These are phyloP conservation scores for Campylomormyrus tamandua DNA, from an alignment of 2,113 vertebrate genomes.

Conservation along the genomic window DNA sequence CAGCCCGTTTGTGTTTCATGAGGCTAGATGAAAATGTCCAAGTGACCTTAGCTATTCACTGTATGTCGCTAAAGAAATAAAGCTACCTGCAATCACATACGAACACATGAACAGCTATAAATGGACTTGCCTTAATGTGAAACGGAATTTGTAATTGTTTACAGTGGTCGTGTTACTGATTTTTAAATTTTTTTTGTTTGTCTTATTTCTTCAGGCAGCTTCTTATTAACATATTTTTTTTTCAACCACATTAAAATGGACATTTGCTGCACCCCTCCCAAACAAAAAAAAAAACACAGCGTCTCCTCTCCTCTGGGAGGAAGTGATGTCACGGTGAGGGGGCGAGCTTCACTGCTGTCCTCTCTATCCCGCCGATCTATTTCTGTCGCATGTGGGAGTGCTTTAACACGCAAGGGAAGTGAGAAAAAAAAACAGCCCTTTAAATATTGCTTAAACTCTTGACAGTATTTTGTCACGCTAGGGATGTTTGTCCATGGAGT, in stretches of 20 bases:
- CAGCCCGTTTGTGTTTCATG: background rate
- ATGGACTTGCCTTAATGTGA: conserved; percentile 12
- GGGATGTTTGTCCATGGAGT: background rate
- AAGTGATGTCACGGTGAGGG: background rate
- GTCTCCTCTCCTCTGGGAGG: background rate
- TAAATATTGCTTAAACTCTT: background rate
- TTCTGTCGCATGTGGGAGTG: background rate
- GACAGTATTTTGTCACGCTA: background rate
- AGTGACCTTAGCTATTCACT: background rate
- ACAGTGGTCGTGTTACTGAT: background rate
- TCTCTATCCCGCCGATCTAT: background rate
- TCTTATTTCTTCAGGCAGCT: background rate
- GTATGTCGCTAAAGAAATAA: background rate
- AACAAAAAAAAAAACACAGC: background rate
- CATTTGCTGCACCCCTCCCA: background rate
- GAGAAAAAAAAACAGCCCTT: background rate
- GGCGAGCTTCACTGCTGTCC: background rate
- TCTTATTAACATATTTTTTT: background rate
- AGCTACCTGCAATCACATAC: background rate
- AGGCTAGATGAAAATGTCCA: background rate
- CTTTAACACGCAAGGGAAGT: background rate
- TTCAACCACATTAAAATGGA: background rate
- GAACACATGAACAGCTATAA: background rate
- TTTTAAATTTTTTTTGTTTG: background rate
- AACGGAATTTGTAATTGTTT: background rate